Conservation (phyloP, 2,113 vertebrate species). For the Sylvia atricapilla region DNA sequence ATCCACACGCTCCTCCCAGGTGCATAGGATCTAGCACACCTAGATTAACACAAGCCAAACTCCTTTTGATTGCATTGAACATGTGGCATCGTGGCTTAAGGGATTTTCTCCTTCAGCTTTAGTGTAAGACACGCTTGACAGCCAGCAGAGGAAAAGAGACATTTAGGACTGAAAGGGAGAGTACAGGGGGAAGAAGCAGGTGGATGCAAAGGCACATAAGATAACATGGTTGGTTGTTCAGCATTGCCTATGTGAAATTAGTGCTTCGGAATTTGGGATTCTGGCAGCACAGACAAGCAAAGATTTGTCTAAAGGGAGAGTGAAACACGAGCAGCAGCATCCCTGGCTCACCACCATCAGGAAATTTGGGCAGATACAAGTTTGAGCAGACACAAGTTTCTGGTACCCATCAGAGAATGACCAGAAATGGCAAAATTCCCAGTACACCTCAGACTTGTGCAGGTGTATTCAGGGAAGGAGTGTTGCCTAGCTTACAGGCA, state of each 20-base stretch:
- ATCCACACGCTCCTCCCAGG: background rate
- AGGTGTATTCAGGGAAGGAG: background rate
- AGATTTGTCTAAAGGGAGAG: background rate
- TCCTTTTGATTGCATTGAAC: conserved; percentile 46
- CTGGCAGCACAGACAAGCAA: background rate
- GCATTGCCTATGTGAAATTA: background rate
- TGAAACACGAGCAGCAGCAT: background rate
- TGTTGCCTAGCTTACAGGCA: background rate
- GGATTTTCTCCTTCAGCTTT: conserved; percentile 49
- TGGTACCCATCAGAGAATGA: background rate
- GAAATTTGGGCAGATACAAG: background rate
- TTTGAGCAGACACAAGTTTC: background rate
- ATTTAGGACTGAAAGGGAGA: background rate
- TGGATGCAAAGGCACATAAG: background rate
- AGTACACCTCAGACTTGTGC: background rate
- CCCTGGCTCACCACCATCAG: background rate
- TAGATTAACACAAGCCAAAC: conserved; percentile 44
- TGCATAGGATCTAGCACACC: conserved; percentile 23
- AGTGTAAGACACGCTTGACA: conserved; percentile 17
- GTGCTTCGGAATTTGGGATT: background rate
- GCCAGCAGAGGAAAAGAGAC: conserved; percentile 26
- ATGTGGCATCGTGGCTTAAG: conserved; percentile 41
- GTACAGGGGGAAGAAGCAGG: background rate
- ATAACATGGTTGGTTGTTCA: background rate
- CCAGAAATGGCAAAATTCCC: background rate